Percentiles rank a stretch among this genome's conserved stretches.
Evolutionary conservation across 2,797 vertebrate species (phyloP).

Genomic region (Amphiprion clarkii): DNA sequence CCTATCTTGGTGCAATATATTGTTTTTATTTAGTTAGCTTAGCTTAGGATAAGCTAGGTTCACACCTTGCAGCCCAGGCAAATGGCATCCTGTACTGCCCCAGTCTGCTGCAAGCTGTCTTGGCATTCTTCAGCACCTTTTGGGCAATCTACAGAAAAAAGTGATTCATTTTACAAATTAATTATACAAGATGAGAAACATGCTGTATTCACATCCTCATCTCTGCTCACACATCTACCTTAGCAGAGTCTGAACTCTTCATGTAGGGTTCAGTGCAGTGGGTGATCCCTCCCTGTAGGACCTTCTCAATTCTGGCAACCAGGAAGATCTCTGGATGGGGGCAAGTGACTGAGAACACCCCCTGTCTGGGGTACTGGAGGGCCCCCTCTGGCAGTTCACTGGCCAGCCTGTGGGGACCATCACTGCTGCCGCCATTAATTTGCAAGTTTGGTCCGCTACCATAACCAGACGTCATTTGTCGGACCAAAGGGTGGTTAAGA

Average conservation of each 20-base stretch:
- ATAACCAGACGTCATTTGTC: slow-evolving; percentile 86
- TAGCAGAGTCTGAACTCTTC: slow-evolving; percentile 96
- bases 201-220: neutral
- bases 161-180: neutral
- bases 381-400: slow-evolving; percentile 84
- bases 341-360: slow-evolving; percentile 96
- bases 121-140: slow-evolving; percentile 97
- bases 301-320: slow-evolving; percentile 96
- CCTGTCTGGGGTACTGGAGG: slow-evolving; percentile 93
- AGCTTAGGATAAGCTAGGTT: neutral
- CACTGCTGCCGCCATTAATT: slow-evolving; percentile 80
- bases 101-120: slow-evolving; percentile 92
- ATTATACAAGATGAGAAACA: no score
- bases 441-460: slow-evolving; percentile 41
- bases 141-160: slow-evolving; percentile 88
- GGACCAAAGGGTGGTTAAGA: slow-evolving; percentile 92
- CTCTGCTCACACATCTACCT: slow-evolving; percentile 80
- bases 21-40: no score
- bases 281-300: slow-evolving; percentile 95
- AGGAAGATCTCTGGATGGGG: slow-evolving; percentile 98
- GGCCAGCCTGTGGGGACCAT: slow-evolving; percentile 71
- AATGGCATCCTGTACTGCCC: slow-evolving; percentile 98
- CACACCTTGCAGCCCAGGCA: slow-evolving; percentile 96
- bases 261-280: slow-evolving; percentile 97
- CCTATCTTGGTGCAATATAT: no score